A percentile compares a stretch with the other conserved stretches of the same genome.
These are phyloP conservation scores for Sarcophilus harrisii DNA, from an alignment of 2,797 vertebrate genomes.

Conservation along the genomic window DNA sequence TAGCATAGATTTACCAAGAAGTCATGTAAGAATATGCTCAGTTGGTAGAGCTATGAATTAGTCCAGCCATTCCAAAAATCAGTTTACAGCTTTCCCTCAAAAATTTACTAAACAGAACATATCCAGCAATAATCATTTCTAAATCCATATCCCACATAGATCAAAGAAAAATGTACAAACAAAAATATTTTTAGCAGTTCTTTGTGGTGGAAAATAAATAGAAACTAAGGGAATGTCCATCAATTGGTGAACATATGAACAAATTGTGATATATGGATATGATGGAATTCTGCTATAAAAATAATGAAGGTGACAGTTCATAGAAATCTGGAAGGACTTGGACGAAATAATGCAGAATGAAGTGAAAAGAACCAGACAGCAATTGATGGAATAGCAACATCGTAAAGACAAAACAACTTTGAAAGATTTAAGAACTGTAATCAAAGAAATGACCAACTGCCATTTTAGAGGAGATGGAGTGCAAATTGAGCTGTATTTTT, in stretches of 20 bases:
- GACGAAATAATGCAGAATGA: neutral
- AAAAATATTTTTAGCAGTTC: neutral
- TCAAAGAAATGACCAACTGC: neutral
- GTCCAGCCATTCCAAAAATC: neutral
- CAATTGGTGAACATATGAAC: neutral
- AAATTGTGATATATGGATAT: neutral
- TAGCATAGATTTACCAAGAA: neutral
- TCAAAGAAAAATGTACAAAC: neutral
- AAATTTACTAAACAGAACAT: neutral
- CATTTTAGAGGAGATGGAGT: neutral
- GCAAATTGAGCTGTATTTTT: neutral
- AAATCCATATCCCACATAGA: neutral
- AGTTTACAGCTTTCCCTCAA: neutral
- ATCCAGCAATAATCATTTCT: neutral
- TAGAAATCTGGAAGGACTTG: neutral
- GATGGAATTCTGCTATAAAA: neutral
- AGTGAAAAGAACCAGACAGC: neutral
- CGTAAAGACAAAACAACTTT: neutral
- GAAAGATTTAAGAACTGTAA: neutral
- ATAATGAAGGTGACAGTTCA: neutral
- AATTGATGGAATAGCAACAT: neutral
- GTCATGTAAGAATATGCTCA: neutral
- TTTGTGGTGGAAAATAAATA: neutral
- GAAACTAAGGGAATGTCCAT: neutral
- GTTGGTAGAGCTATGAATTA: neutral